Evolutionary conservation across 2,888 invertebrate species (phyloP), one percentile per base, ranked within the genome.

Genomic region (Andrena chrysosceles): DNA sequence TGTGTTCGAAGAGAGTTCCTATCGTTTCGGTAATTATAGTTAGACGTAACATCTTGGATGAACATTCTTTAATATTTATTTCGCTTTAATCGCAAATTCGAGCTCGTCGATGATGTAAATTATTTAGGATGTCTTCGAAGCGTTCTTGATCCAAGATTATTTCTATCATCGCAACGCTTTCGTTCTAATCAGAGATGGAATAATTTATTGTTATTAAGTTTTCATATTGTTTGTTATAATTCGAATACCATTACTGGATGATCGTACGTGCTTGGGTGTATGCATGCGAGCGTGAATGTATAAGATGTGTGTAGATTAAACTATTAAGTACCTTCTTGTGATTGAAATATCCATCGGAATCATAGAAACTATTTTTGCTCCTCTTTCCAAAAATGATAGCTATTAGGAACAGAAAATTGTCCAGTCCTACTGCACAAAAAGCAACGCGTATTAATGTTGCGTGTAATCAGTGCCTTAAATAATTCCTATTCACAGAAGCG

Each of bases 401-500:
- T 63, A n/a, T 26, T 67, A 52, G 75, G 60, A 49, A 80, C 63
- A 66, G 42, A 31, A 78, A 64, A 76, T 64, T 75, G 63, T 78
- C 72, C 59, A 8, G 77, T 85, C 75, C 67, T 78, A 69, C 23
- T 69, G 74, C 72, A 86, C 77, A 83, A 81, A 82, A 68, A 33
- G 68, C 80, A 78, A 77, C 72, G 59, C 85, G 71, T 71, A 87
- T 33, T 81, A 81, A 63, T 84, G 81, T 87, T 88, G 87, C 82
- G 68, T 89, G 78, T 86, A 89, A 89, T 90, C 87, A 91, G 92
- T 91, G 92, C 91, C 92, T 91, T 90, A 90, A 84, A 83, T 71
- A 79, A 85, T 82, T 89, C 78, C 83, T 85, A 88, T 74, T 56
- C 67, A 81, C 31, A 83, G 52, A 87, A 81, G 60, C 73, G 77